A percentile compares a stretch with the other conserved stretches of the same genome.
phyloP scores from a whole-genome alignment of 1,140 invertebrate genomes.

The Penaeus vannamei region DNA sequence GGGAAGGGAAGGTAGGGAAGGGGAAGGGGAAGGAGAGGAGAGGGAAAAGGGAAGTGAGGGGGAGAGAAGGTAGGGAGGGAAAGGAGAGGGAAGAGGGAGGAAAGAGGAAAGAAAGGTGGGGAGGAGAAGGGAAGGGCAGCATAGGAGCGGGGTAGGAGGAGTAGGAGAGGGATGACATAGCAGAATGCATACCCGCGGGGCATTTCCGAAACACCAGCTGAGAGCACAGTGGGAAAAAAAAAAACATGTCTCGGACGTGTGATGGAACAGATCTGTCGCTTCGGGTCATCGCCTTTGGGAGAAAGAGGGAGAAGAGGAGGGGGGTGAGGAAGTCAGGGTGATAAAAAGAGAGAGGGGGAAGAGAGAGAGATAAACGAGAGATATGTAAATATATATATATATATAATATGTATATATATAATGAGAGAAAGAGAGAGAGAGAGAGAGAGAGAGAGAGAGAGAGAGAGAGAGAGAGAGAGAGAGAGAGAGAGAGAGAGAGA shows the following conservation, averaged over 20 bases:
- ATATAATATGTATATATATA: too few relatives aligned
- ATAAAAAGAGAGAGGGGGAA: neutral
- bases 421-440: too few relatives aligned
- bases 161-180: neutral
- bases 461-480: too few relatives aligned
- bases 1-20: neutral
- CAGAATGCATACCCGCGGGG: neutral
- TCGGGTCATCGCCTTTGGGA: too few relatives aligned
- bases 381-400: too few relatives aligned
- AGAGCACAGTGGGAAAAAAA: neutral
- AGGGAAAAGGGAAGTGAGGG: neutral
- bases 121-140: neutral
- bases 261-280: too few relatives aligned
- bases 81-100: neutral
- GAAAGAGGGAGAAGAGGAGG: too few relatives aligned
- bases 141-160: neutral
- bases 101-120: neutral
- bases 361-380: neutral
- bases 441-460: too few relatives aligned
- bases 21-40: too few relatives aligned
- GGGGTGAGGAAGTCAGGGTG: too few relatives aligned
- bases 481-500: neutral
- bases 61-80: neutral
- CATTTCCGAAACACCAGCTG: neutral
- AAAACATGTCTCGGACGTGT: neutral